Evolutionary conservation across 2,888 invertebrate genomes (phyloP).

Genomic region (Drosophila nr. perissopoda): DNA sequence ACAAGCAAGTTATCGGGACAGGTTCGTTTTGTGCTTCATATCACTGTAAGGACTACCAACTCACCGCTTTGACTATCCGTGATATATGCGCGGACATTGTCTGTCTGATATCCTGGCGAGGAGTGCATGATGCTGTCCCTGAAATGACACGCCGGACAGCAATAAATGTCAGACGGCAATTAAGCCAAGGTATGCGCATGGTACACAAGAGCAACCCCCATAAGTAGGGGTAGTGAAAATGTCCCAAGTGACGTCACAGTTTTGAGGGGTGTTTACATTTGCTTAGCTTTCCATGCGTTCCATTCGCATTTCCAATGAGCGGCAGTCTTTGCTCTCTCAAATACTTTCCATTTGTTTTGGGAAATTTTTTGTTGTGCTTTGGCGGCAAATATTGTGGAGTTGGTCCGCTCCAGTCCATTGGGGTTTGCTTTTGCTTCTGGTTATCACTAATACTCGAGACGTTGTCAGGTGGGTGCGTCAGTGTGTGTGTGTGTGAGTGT

Average conservation of each 20-base stretch:
- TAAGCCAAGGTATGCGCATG: conserved; percentile 57
- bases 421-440: conserved; percentile 21
- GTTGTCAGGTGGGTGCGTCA: conserved; percentile 39
- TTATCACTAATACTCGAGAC: conserved; percentile 50
- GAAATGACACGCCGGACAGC: conserved; percentile 62
- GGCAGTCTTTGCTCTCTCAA: conserved; percentile 6
- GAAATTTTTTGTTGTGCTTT: conserved; percentile 56
- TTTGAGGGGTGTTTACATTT: conserved; percentile 41
- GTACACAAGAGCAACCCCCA: conserved; percentile 8
- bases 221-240: conserved; percentile 31
- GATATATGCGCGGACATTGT: conserved; percentile 52
- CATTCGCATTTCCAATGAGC: conserved; percentile 37
- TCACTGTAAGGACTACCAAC: conserved; percentile 37
- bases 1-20: conserved; percentile 39
- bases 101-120: conserved; percentile 23
- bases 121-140: conserved; percentile 30
- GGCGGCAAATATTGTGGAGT: conserved; percentile 49
- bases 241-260: conserved; percentile 57
- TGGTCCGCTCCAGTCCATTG: conserved; percentile 2
- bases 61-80: conserved; percentile 26
- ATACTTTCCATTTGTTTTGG: conserved; percentile 65
- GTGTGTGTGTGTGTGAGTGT: conserved; percentile 19
- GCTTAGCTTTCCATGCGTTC: conserved; percentile 10
- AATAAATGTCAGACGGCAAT: conserved; percentile 72
- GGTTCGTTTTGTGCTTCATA: conserved; percentile 40